A percentile compares a stretch with the other conserved stretches of the same genome.
These are phyloP conservation scores for Meriones unguiculatus DNA, from an alignment of 2,113 vertebrate species.

Conservation along the genomic window DNA sequence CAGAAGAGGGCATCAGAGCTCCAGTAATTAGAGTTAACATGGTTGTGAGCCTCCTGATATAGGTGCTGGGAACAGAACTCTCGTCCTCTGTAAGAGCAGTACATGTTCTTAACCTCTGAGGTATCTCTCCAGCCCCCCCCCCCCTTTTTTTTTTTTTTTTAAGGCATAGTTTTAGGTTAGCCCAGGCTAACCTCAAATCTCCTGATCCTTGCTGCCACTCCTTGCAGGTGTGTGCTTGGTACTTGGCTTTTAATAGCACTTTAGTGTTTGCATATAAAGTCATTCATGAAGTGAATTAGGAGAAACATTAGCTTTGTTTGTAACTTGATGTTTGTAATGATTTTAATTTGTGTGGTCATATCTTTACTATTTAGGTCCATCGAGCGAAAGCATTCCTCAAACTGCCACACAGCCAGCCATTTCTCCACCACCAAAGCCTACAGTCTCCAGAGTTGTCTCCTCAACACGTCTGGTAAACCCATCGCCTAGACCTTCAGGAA, in stretches of 20 bases:
- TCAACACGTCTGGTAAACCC: conserved; percentile 88
- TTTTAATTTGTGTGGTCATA: not conserved
- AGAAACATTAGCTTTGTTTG: not conserved
- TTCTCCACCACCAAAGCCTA: conserved; percentile 88
- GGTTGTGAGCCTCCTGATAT: not conserved
- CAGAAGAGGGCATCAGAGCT: too few relatives aligned
- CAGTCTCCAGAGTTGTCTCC: conserved; percentile 86
- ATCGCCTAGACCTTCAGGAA: conserved; percentile 88
- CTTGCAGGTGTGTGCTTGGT: not conserved
- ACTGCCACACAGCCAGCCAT: conserved; percentile 88
- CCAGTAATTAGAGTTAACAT: not conserved
- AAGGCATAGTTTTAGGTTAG: not conserved
- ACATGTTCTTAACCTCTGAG: not conserved
- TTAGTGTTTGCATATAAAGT: not conserved
- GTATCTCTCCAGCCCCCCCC: not conserved
- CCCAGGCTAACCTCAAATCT: not conserved
- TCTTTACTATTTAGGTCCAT: conserved; percentile 84
- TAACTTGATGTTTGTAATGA: conserved; percentile 11
- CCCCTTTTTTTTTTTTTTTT: not conserved
- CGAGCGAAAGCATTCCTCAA: conserved; percentile 90
- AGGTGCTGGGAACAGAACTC: not conserved
- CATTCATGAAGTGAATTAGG: not conserved
- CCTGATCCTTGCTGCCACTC: not conserved
- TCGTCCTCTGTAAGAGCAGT: not conserved
- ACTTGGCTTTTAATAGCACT: not conserved